These are phyloP conservation scores for Nasonovia ribisnigri DNA, from an alignment of 2,888 invertebrate species.

Conservation along the genomic window DNA sequence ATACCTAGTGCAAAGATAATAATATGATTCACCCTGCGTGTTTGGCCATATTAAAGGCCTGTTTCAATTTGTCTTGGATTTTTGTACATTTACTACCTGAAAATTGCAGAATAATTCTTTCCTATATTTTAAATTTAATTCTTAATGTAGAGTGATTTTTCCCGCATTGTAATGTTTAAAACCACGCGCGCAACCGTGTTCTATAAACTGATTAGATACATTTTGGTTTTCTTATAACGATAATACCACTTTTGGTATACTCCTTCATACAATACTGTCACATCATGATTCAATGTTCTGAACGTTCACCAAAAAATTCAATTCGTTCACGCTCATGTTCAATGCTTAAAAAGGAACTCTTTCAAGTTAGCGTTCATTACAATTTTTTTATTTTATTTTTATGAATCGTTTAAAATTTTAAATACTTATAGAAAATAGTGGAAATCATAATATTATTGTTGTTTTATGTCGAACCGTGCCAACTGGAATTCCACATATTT, in stretches of 20 bases:
- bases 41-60: not conserved
- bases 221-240: too few species aligned
- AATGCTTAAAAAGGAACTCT: too few species aligned
- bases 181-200: not conserved
- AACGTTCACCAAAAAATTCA: too few species aligned
- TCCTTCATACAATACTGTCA: not conserved
- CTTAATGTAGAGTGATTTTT: not conserved
- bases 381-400: too few species aligned
- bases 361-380: too few species aligned
- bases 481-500: too few species aligned
- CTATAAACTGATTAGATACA: not conserved
- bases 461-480: too few species aligned
- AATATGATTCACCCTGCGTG: not conserved
- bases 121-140: not conserved
- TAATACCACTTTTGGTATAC: not conserved
- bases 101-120: not conserved
- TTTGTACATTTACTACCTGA: not conserved
- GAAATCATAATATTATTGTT: too few species aligned
- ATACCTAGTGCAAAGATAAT: not conserved
- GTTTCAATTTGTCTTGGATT: not conserved
- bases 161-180: not conserved
- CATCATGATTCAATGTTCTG: too few species aligned
- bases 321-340: too few species aligned
- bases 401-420: too few species aligned
- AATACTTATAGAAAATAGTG: too few species aligned